Percentiles rank a stretch among this genome's conserved stretches.
Conservation (phyloP, 23 tunicate genomes). For the Ciona savignyi region DNA sequence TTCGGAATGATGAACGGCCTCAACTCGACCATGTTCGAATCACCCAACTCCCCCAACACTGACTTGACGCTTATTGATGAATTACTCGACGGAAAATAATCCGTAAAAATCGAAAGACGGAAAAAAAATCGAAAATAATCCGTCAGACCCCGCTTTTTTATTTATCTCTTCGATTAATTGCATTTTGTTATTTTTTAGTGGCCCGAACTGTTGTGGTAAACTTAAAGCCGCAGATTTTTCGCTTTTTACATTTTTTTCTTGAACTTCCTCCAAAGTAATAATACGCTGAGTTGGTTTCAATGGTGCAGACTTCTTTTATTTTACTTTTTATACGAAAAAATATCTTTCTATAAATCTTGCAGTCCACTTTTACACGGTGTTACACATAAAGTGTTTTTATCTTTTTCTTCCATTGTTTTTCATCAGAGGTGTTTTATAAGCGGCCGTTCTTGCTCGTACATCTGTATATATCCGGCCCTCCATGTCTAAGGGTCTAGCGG, state of each 20-base stretch:
- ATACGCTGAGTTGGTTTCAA: background rate
- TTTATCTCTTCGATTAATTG: too few species aligned
- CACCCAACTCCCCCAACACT: conserved; percentile 16
- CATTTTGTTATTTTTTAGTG: too few species aligned
- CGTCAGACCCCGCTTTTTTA: too few species aligned
- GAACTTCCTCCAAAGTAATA: background rate
- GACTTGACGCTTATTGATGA: conserved; percentile 16
- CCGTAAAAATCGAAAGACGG: too few species aligned
- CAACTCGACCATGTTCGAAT: background rate
- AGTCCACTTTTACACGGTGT: background rate
- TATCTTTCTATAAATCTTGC: background rate
- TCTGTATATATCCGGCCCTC: background rate
- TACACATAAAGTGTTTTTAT: background rate
- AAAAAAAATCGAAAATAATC: too few species aligned
- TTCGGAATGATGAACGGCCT: background rate
- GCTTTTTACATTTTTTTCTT: background rate
- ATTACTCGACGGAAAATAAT: conserved; percentile 3
- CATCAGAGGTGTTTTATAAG: background rate
- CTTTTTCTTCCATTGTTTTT: background rate
- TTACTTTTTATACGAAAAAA: background rate
- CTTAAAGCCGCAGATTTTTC: background rate
- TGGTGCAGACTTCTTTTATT: background rate
- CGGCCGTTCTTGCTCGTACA: background rate
- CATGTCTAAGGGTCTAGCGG: background rate
- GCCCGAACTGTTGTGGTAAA: too few species aligned